Evolutionary conservation across 2,888 invertebrate genomes (phyloP), one percentile per base, ranked within the genome.

Genomic region (Crocallis elinguaria): DNA sequence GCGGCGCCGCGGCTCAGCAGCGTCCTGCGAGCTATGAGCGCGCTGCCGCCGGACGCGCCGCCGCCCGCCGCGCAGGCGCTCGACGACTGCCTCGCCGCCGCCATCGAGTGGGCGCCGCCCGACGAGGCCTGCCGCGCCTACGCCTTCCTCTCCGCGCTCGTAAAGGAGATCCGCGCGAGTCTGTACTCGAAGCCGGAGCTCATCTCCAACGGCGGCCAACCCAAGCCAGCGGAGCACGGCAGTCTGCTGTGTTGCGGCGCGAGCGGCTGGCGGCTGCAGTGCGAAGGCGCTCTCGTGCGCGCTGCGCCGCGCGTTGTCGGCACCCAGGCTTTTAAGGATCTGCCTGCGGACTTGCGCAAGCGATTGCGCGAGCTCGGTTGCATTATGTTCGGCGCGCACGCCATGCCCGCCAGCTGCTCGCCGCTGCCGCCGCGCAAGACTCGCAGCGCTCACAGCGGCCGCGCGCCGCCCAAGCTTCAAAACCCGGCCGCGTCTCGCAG

Each of bases 41-140:
- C 64, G 0, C 43, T 69, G 17, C 63, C 79, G 0, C 55, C 67
- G 1, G 75, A 75, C 11, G 57, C 60, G n/a, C 77, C 79, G 0
- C 65, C 60, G 0, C 57, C 77, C 8, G 85, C 82, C 0, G 60
- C 67, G 33, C 77, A 76, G 27, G 82, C 86, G 0, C 85, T 98
- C 8, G 96, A 97, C 75, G 95, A 96, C 52, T 95, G 96, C 64
- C 92, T 98, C 58, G 87, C 96, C 13, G 93, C 94, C 8, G 95
- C 97, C 0, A 95, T 97, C 0, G 95, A 95, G 57, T 93, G 95
- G 53, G 92, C 98, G 27, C 94, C 95, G 0, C 94, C 97, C 0
- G 97, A 97, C 58, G 95, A 96, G 75, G 95, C 96, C 0, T 97
- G 98, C 77, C 93, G 94, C 49, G 95, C 96, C 56, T 97, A 97